phyloP scores from a whole-genome alignment of 2,888 invertebrate species.

The Ormyrus rosae region DNA sequence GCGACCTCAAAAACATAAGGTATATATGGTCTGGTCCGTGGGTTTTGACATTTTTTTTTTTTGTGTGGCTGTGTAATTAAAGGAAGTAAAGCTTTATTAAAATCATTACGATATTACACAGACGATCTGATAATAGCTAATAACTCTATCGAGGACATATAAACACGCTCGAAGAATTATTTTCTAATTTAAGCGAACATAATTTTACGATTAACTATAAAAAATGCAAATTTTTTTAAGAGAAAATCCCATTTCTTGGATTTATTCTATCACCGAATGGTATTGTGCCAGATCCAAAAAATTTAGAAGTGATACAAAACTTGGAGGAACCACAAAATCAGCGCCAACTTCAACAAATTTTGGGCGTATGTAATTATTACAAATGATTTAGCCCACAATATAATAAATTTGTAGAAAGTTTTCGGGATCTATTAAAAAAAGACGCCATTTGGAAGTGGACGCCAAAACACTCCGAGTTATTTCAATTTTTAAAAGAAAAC shows the following conservation, averaged over 20 bases:
- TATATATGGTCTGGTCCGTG: too few relatives aligned
- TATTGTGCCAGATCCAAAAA: not conserved
- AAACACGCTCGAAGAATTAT: not conserved
- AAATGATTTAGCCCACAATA: not conserved
- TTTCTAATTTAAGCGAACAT: not conserved
- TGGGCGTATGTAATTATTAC: conserved; percentile 1
- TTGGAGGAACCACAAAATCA: not conserved
- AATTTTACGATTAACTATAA: conserved; percentile 2
- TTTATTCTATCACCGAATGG: not conserved
- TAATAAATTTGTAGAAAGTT: not conserved
- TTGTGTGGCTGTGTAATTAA: too few relatives aligned
- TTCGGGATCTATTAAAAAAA: not conserved
- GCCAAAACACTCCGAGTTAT: not conserved
- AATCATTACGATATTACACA: too few relatives aligned
- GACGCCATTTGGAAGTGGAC: not conserved
- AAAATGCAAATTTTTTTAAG: conserved; percentile 4
- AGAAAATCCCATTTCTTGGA: not conserved
- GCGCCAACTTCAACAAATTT: not conserved
- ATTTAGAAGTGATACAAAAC: not conserved
- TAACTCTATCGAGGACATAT: not conserved
- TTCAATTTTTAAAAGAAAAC: not conserved
- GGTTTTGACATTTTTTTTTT: too few relatives aligned
- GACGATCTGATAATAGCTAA: too few relatives aligned
- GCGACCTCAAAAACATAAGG: too few relatives aligned
- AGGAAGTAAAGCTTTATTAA: too few relatives aligned